Conservation (phyloP, 2,888 invertebrate genomes). For the Choristoneura rosaceana region DNA sequence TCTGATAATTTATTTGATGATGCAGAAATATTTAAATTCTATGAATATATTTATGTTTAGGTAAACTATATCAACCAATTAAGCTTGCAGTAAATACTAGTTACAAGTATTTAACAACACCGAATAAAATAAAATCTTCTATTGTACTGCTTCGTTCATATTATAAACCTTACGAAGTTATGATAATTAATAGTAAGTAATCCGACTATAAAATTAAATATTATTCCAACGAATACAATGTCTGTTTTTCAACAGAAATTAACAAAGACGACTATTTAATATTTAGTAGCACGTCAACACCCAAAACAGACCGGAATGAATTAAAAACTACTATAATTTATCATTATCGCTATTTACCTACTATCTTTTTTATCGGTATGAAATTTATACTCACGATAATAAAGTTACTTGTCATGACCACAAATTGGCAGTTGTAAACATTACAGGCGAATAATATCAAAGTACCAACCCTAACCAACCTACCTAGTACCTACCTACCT, state of each 20-base stretch:
- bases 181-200: too few relatives aligned
- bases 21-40: conserved; percentile 12
- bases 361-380: background rate
- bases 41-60: background rate
- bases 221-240: too few relatives aligned
- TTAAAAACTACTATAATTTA: background rate
- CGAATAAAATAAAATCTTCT: too few relatives aligned
- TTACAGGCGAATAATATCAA: too few relatives aligned
- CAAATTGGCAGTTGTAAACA: background rate
- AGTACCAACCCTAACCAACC: too few relatives aligned
- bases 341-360: background rate
- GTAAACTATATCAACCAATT: background rate
- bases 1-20: conserved; percentile 11
- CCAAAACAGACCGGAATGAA: background rate
- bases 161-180: too few relatives aligned
- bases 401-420: background rate
- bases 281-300: background rate
- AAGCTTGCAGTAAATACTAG: too few relatives aligned
- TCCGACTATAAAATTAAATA: too few relatives aligned
- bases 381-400: background rate
- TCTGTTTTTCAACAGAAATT: too few relatives aligned
- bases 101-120: too few relatives aligned
- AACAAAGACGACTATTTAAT: background rate
- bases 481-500: too few relatives aligned
- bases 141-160: too few relatives aligned